These are phyloP conservation scores for Synanceia verrucosa DNA, from an alignment of 2,797 vertebrate species.

Conservation along the genomic window DNA sequence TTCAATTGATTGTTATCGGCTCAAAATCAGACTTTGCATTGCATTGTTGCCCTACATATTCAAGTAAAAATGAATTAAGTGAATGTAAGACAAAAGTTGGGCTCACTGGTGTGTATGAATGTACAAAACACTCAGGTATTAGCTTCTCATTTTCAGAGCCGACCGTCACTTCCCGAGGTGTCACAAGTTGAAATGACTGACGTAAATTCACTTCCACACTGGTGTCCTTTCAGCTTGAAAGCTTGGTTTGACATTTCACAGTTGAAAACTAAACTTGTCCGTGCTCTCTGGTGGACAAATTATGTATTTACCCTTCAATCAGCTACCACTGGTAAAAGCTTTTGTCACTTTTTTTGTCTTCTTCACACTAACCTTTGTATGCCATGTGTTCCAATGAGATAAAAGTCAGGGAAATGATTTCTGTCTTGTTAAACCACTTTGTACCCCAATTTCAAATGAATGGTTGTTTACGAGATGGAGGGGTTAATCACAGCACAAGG, in stretches of 20 bases:
- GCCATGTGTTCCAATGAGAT: not conserved
- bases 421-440: not conserved
- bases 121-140: not conserved
- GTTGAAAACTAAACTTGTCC: not conserved
- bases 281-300: not conserved
- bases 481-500: conserved; percentile 31
- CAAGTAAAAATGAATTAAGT: too few relatives aligned
- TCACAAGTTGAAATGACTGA: not conserved
- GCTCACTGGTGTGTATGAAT: not conserved
- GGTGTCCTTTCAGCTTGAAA: not conserved
- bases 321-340: not conserved
- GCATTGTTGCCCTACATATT: too few relatives aligned
- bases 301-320: too few relatives aligned
- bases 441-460: conserved; percentile 33
- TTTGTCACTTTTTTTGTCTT: conserved; percentile 1
- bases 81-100: too few relatives aligned
- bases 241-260: not conserved
- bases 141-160: not conserved
- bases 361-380: not conserved
- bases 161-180: not conserved
- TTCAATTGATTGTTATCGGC: too few relatives aligned
- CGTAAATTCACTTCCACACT: not conserved
- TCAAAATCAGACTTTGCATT: too few relatives aligned
- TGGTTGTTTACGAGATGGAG: conserved; percentile 47
- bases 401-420: not conserved